phyloP scores from a whole-genome alignment of 2,888 invertebrate genomes.

The Andrena trimmerana region DNA sequence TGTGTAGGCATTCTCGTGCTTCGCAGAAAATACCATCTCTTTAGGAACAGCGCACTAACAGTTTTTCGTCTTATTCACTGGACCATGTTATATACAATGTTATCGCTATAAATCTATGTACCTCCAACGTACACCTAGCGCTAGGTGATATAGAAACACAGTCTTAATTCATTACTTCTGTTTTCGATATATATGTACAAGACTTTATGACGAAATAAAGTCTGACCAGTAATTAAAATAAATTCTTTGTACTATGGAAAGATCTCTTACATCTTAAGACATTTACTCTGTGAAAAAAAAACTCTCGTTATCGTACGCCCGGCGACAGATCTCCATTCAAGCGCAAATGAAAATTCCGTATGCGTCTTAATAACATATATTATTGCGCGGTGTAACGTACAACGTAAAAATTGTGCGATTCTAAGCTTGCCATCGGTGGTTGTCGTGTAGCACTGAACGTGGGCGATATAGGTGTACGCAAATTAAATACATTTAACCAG shows the following conservation, averaged over 20 bases:
- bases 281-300: slow-evolving; percentile 47
- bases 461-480: slow-evolving; percentile 3
- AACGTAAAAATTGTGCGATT: slow-evolving; percentile 27
- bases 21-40: slow-evolving; percentile 61
- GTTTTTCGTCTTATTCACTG: slow-evolving; percentile 64
- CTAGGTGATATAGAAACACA: slow-evolving; percentile 68
- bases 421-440: slow-evolving; percentile 17
- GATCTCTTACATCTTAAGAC: slow-evolving; percentile 50
- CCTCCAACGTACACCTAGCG: slow-evolving; percentile 62
- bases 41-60: slow-evolving; percentile 67
- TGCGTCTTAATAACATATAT: slow-evolving; percentile 21
- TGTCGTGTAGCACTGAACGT: slow-evolving; percentile 7
- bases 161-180: slow-evolving; percentile 67
- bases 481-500: slow-evolving; percentile 28
- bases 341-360: slow-evolving; percentile 13
- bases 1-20: slow-evolving; percentile 57
- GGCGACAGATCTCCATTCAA: slow-evolving; percentile 31
- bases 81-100: slow-evolving; percentile 63
- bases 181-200: slow-evolving; percentile 65
- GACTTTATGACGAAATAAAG: slow-evolving; percentile 61
- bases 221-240: slow-evolving; percentile 61
- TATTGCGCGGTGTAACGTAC: slow-evolving; percentile 16
- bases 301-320: slow-evolving; percentile 13
- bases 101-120: slow-evolving; percentile 65
- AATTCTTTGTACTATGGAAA: slow-evolving; percentile 67